Evolutionary conservation across 37 sponge, comb jelly and placozoan species (phyloP).

Genomic region (Chondrilla cf. caribensis): DNA sequence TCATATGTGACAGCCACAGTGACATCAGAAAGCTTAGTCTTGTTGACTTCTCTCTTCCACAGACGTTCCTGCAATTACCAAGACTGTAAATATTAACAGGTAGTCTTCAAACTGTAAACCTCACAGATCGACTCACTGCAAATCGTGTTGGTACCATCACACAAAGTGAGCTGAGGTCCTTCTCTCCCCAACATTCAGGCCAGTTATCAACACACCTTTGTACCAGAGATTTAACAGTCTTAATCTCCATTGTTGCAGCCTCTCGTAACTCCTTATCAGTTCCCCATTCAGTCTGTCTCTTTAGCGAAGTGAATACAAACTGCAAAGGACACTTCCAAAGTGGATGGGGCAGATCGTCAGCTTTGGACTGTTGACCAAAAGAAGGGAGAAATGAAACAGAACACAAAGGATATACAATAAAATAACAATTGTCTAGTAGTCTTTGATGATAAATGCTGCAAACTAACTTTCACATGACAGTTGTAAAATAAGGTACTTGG

Average conservation of each 20-base stretch:
- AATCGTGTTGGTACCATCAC: neutral
- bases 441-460: too few relatives aligned
- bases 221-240: neutral
- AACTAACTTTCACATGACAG: conserved; percentile 30
- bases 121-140: neutral
- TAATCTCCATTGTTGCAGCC: neutral
- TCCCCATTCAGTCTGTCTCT: neutral
- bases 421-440: too few relatives aligned
- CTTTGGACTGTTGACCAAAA: too few relatives aligned
- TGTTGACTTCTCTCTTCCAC: neutral
- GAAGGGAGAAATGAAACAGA: too few relatives aligned
- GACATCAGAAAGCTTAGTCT: neutral
- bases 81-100: too few relatives aligned
- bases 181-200: neutral
- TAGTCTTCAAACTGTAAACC: too few relatives aligned
- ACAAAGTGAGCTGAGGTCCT: neutral
- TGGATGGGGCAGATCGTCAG: too few relatives aligned
- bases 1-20: conserved; percentile 3
- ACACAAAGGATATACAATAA: too few relatives aligned
- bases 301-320: neutral
- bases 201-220: neutral
- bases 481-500: conserved; percentile 66
- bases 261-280: neutral
- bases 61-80: neutral
- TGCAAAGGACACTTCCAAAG: neutral